Percentiles rank a stretch among this genome's conserved stretches.
Evolutionary conservation across 2,888 invertebrate species (phyloP).

Genomic region (Drosophila recens): DNA sequence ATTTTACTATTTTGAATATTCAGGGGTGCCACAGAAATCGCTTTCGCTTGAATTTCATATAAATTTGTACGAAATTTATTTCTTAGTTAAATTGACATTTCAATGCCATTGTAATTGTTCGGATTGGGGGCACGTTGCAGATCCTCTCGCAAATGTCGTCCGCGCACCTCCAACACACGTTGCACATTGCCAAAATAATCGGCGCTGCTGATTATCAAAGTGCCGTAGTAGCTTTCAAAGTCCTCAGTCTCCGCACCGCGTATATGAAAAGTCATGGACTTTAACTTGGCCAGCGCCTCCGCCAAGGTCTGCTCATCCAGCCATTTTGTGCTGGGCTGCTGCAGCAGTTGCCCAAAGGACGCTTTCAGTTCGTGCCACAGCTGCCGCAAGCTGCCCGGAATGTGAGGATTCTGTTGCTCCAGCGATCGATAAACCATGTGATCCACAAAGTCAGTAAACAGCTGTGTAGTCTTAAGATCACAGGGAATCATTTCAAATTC

Average conservation of each 20-base stretch:
- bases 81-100: constrained; percentile 34
- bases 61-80: too few species aligned
- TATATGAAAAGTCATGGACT: constrained; percentile 73
- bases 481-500: constrained; percentile 72
- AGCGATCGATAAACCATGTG: constrained; percentile 71
- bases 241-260: constrained; percentile 59
- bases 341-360: constrained; percentile 66
- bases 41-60: too few species aligned
- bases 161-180: constrained; percentile 66
- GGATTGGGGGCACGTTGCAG: constrained; percentile 56
- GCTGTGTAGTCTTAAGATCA: constrained; percentile 55
- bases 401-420: constrained; percentile 50
- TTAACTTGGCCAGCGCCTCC: constrained; percentile 72
- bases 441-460: constrained; percentile 79
- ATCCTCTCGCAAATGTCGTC: constrained; percentile 54
- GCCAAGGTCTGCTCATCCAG: constrained; percentile 63
- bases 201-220: constrained; percentile 65
- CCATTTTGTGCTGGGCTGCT: constrained; percentile 54
- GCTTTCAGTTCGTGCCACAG: constrained; percentile 77
- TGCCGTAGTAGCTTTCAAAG: constrained; percentile 66
- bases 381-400: constrained; percentile 57
- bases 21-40: too few species aligned
- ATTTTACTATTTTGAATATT: too few species aligned
- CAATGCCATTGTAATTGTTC: constrained; percentile 48
- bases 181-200: constrained; percentile 77